Base-by-base conservation (phyloP, 2,888 invertebrate species). In the Myopa testacea region DNA sequence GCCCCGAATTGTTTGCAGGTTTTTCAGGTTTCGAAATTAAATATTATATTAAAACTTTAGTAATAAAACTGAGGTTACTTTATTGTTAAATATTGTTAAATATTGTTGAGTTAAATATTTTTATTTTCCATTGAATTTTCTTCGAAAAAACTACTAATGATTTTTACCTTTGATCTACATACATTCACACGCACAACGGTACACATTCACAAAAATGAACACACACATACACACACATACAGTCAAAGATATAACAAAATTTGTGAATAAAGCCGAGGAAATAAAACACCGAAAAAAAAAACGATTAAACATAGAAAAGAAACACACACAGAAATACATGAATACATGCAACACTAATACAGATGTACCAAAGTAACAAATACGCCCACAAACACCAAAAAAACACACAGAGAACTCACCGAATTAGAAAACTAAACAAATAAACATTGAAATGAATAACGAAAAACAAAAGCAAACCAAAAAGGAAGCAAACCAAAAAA, bases 191-290 rank as follows among this genome's bases (percentile, higher is more conserved):
- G 26, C 60, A 60, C 62, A 69, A 38, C 38, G 26, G 14, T 45
- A 70, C 16, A 52, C 62, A 70, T 37, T 34, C 19, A 65, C 72
- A 67, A 67, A 77, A 40, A n/a, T 37, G 45, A 4, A 68, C n/a
- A 68, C 40, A 14, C 34, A 52, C 34, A 52, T 52, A 69, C 34
- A 34, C 52, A 50, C 52, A 75, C 14, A 55, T 16, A 8, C 7
- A 12, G 37, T 6, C 67, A 67, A 5, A 0, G 7, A 37, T 5
- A 14, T 16, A 67, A 38, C 16, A 38, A n/a, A n/a, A n/a, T 26
- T 26, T 26, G 26, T 26, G 26, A 26, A 26, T 2, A 26, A 26
- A 26, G 26, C 26, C 26, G 26, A 26, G 26, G 26, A 26, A 26
- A 26, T 26, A 26, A 26, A 26, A 26, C 26, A 1, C 2, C 26